A percentile compares a stretch with the other conserved stretches of the same genome.
Conservation (phyloP, 2,888 invertebrate genomes). For the Caenorhabditis imperialis region DNA sequence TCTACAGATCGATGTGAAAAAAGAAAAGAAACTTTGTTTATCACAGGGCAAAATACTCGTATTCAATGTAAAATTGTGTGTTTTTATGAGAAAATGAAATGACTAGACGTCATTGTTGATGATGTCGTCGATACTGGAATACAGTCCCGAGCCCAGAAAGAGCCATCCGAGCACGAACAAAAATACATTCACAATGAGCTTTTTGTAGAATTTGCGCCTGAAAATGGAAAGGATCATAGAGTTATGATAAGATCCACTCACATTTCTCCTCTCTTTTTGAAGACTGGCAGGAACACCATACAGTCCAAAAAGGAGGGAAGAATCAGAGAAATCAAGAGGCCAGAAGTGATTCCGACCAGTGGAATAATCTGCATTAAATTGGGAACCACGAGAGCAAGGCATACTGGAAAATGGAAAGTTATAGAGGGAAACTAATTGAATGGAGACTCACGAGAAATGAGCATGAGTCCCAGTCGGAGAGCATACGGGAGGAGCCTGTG, state of each 20-base stretch:
- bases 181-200: constrained; percentile 28
- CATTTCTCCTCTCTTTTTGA: constrained; percentile 24
- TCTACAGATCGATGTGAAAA: too few species aligned
- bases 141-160: constrained; percentile 45
- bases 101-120: constrained; percentile 20
- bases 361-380: constrained; percentile 65
- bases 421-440: constrained; percentile 59
- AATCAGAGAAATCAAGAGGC: constrained; percentile 65
- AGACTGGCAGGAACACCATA: constrained; percentile 58
- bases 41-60: not conserved
- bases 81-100: too few species aligned
- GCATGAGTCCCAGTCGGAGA: constrained; percentile 84
- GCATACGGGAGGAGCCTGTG: constrained; percentile 84
- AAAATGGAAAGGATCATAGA: not conserved
- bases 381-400: constrained; percentile 60
- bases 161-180: constrained; percentile 51
- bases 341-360: constrained; percentile 65
- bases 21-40: not conserved
- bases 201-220: constrained; percentile 38
- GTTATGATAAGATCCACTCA: constrained; percentile 3
- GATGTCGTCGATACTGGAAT: constrained; percentile 50
- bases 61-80: not conserved
- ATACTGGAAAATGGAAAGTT: constrained; percentile 62
- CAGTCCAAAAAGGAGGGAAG: constrained; percentile 61
- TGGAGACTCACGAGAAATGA: constrained; percentile 86